Percentiles rank a stretch among this genome's conserved stretches.
Evolutionary conservation across 2,113 vertebrate genomes (phyloP).

Genomic region (Cinclus cinclus): DNA sequence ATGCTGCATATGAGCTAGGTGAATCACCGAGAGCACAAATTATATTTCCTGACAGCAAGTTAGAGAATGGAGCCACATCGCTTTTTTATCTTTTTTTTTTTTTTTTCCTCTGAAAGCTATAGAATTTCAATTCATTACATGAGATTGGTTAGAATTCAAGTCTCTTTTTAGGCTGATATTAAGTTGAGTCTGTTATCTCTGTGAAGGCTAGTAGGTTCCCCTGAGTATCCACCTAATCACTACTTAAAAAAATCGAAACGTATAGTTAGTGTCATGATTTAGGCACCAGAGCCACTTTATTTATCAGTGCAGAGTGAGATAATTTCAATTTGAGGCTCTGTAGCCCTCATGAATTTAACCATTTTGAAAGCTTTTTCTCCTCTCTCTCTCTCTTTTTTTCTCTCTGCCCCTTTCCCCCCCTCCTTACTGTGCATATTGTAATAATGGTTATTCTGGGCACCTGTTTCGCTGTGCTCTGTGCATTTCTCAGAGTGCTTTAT

Average conservation of each 20-base stretch:
- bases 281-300: constrained; percentile 81
- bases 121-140: constrained; percentile 94
- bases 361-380: constrained; percentile 72
- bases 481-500: constrained; percentile 34
- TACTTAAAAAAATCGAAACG: constrained; percentile 88
- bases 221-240: constrained; percentile 88
- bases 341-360: constrained; percentile 80
- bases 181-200: constrained; percentile 91
- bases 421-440: constrained; percentile 11
- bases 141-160: constrained; percentile 90
- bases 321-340: constrained; percentile 84
- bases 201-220: constrained; percentile 83
- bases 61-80: constrained; percentile 89
- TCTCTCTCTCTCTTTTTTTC: background rate
- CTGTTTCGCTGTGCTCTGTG: constrained; percentile 21
- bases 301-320: constrained; percentile 83
- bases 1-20: constrained; percentile 99
- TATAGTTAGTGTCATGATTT: constrained; percentile 88
- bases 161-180: constrained; percentile 92
- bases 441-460: constrained; percentile 65
- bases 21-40: constrained; percentile 99
- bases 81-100: constrained; percentile 76
- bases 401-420: background rate
- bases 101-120: constrained; percentile 78
- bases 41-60: constrained; percentile 99